phyloP scores from a whole-genome alignment of 2,797 vertebrate species.

The Sciurus carolinensis region DNA sequence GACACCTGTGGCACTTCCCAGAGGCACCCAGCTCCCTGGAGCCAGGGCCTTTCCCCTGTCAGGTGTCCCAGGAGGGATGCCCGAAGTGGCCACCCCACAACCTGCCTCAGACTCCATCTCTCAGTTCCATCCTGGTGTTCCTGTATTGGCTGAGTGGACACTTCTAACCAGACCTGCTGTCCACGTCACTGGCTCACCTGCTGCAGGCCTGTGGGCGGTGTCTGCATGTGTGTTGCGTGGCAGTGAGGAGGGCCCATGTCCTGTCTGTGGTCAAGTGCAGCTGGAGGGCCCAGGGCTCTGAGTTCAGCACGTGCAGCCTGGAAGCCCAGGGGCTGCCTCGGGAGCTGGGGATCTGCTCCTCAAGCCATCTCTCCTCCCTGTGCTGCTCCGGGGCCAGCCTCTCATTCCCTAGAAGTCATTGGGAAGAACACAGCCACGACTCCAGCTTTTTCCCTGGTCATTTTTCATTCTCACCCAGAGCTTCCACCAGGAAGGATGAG shows the following conservation, averaged over 20 bases:
- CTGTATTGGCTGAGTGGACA: background rate
- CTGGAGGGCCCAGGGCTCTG: background rate
- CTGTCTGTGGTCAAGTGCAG: background rate
- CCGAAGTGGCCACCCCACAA: no score
- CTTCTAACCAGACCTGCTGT: background rate
- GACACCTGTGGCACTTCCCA: background rate
- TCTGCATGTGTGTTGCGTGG: no score
- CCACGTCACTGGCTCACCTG: no score
- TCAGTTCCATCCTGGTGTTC: background rate
- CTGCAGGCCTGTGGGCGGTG: accelerated
- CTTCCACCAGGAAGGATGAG: background rate
- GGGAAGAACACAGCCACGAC: background rate
- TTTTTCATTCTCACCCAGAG: background rate
- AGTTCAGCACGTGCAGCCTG: background rate
- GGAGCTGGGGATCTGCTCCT: background rate
- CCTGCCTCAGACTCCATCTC: accelerated
- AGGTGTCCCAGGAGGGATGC: no score
- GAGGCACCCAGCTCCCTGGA: background rate
- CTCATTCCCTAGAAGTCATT: background rate
- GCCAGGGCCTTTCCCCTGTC: background rate
- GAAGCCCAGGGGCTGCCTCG: background rate
- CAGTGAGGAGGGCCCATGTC: background rate
- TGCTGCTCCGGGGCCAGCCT: no score
- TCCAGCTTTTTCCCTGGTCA: background rate
- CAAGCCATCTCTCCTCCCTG: background rate